Conservation (phyloP, 2,888 invertebrate species). For the Chrysodeixis includens region DNA sequence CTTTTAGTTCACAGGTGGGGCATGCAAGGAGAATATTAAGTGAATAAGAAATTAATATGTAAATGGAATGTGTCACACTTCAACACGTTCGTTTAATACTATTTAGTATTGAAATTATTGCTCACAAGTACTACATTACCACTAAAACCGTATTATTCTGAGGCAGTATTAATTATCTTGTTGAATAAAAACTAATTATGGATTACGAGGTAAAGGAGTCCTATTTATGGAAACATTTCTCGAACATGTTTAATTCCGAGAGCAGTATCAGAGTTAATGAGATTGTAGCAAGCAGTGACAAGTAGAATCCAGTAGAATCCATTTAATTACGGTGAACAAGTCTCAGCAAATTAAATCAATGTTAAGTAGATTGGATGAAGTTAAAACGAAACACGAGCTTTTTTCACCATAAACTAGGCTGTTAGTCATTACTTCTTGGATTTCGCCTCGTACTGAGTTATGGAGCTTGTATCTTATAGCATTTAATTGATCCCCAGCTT, state of each 20-base stretch:
- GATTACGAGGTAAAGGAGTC: neutral
- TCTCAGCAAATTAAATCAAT: constrained; percentile 66
- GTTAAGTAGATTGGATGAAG: constrained; percentile 69
- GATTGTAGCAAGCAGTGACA: constrained; percentile 42
- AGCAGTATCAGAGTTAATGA: constrained; percentile 33
- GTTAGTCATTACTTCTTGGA: constrained; percentile 80
- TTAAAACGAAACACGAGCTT: constrained; percentile 66
- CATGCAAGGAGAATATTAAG: constrained; percentile 7
- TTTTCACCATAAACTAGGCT: constrained; percentile 76
- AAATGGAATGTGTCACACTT: neutral
- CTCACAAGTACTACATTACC: no score
- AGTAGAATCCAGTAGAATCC: constrained; percentile 31
- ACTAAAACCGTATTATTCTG: no score
- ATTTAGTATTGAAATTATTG: no score
- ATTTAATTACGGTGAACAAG: constrained; percentile 56
- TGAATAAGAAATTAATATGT: neutral
- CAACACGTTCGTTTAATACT: no score
- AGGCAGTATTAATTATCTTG: neutral
- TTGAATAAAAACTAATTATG: neutral
- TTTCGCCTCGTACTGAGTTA: constrained; percentile 80
- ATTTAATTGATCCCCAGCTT: constrained; percentile 80
- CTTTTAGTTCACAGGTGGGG: constrained; percentile 20
- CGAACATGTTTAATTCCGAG: constrained; percentile 37
- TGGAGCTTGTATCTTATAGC: constrained; percentile 81
- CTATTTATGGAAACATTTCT: constrained; percentile 11